Conservation (phyloP, 2,888 invertebrate genomes). For the Temnothorax unifasciatus region DNA sequence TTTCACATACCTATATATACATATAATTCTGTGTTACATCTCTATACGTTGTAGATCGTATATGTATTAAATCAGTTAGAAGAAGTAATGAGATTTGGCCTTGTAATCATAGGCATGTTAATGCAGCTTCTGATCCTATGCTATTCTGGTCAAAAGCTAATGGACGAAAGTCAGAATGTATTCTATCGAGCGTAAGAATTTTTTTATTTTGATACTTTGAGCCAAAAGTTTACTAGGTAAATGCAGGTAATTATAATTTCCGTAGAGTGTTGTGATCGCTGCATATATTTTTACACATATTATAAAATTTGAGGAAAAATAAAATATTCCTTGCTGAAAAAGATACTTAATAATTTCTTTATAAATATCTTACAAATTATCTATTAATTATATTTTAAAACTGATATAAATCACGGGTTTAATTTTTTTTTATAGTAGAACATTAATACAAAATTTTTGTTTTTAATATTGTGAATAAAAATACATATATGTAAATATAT, state of each 20-base stretch:
- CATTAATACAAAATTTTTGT: too few species aligned
- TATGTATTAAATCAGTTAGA: background rate
- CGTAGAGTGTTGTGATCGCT: background rate
- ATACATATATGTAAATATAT: background rate
- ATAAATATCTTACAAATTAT: background rate
- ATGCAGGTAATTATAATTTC: background rate
- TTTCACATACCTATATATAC: background rate
- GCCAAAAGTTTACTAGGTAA: background rate
- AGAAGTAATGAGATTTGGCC: background rate
- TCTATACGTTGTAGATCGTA: background rate
- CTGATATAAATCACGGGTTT: background rate
- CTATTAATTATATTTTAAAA: background rate
- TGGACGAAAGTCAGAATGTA: constrained; percentile 26
- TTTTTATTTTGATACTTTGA: background rate
- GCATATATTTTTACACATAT: background rate
- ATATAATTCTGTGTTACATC: background rate
- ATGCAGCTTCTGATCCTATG: background rate
- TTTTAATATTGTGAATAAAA: background rate
- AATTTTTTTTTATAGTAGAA: too few species aligned
- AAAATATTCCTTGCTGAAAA: background rate
- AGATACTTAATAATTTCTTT: background rate
- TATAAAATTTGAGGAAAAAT: background rate
- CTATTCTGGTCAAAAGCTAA: constrained; percentile 19
- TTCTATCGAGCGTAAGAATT: constrained; percentile 27
- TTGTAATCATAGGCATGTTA: background rate